These are phyloP conservation scores for Carcinoscorpius rotundicauda DNA, from an alignment of 1,140 invertebrate genomes.

Conservation along the genomic window DNA sequence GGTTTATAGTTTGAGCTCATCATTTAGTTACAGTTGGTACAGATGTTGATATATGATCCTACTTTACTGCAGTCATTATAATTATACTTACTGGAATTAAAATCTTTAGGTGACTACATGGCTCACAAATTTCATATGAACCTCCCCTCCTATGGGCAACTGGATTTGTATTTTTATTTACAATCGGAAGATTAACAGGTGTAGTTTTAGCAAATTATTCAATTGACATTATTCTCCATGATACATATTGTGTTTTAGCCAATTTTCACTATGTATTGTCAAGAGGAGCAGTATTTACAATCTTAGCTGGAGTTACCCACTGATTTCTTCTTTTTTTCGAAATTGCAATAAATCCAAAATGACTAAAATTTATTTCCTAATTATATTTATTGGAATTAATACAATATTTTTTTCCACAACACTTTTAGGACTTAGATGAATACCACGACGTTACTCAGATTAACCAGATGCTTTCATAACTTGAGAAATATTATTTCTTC, in stretches of 20 bases:
- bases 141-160: slow-evolving; percentile 46
- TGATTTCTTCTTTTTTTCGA: slow-evolving; percentile 53
- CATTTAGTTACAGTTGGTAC: slow-evolving; percentile 61
- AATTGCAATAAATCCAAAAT: too few relatives aligned
- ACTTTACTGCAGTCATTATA: slow-evolving; percentile 58
- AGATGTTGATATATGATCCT: slow-evolving; percentile 54
- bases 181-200: slow-evolving; percentile 35
- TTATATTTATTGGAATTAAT: too few relatives aligned
- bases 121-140: slow-evolving; percentile 38
- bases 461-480: slow-evolving; percentile 48
- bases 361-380: too few relatives aligned
- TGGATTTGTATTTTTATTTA: slow-evolving; percentile 56
- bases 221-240: slow-evolving; percentile 54
- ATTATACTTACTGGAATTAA: slow-evolving; percentile 44
- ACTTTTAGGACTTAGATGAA: slow-evolving; percentile 40
- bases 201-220: slow-evolving; percentile 52
- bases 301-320: slow-evolving; percentile 49
- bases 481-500: slow-evolving; percentile 53
- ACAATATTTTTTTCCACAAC: slow-evolving; percentile 21
- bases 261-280: slow-evolving; percentile 56
- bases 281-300: slow-evolving; percentile 54
- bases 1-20: slow-evolving; percentile 50
- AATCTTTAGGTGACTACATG: slow-evolving; percentile 41
- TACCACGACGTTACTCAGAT: slow-evolving; percentile 57
- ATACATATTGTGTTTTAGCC: slow-evolving; percentile 60